These are phyloP conservation scores for Thinocorus orbignyianus DNA, from an alignment of 2,113 vertebrate genomes.

Conservation along the genomic window DNA sequence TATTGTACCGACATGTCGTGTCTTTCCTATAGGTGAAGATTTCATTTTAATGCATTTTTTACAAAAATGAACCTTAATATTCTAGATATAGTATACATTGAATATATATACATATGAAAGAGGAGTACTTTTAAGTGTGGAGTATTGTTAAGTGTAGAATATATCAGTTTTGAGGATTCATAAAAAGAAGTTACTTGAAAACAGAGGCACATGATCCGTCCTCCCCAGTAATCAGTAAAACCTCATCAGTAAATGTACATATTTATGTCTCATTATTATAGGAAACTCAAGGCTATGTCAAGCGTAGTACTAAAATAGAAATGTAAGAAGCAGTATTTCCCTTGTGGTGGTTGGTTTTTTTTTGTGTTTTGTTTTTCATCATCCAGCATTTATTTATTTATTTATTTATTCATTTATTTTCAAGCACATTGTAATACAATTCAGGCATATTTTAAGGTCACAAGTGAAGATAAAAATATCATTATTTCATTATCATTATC, in stretches of 20 bases:
- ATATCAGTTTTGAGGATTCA: neutral
- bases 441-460: neutral
- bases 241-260: neutral
- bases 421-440: neutral
- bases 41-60: neutral
- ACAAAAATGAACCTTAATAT: neutral
- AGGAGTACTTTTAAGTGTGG: neutral
- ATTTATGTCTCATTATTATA: conserved; percentile 27
- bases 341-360: neutral
- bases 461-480: neutral
- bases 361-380: neutral
- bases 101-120: neutral
- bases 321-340: conserved; percentile 10
- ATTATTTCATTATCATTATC: no score
- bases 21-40: neutral
- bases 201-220: neutral
- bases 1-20: neutral
- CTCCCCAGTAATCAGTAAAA: neutral
- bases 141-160: neutral
- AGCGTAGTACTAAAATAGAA: conserved; percentile 14
- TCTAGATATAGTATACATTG: neutral
- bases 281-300: conserved; percentile 38
- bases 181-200: neutral
- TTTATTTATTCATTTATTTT: neutral
- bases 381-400: neutral